Conservation (phyloP, 1,140 invertebrate genomes). For the Drosophila watanabei region DNA sequence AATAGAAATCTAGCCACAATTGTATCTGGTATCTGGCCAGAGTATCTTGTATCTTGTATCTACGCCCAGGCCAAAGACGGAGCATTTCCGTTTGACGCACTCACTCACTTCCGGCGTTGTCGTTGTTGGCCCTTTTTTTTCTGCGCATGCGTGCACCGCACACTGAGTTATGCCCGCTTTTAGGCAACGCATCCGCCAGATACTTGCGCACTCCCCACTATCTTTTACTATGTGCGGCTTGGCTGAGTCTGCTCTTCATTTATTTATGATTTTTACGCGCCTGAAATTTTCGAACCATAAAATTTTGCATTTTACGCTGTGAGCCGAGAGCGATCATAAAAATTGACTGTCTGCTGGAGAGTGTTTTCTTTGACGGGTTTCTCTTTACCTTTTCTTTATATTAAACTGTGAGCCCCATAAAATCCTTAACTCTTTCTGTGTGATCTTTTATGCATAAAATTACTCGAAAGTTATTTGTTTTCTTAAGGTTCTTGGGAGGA, state of each 20-base stretch:
- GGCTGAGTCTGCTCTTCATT: conserved; percentile 71
- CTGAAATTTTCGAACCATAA: conserved; percentile 75
- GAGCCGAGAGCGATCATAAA: conserved; percentile 61
- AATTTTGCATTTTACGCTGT: conserved; percentile 69
- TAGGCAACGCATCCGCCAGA: conserved; percentile 47
- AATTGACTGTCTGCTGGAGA: conserved; percentile 10
- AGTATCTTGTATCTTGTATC: conserved; percentile 45
- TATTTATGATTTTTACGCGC: conserved; percentile 79
- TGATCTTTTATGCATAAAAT: conserved; percentile 51
- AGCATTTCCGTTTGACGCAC: conserved; percentile 65
- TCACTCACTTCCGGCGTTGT: conserved; percentile 35
- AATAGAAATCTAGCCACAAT: conserved; percentile 57
- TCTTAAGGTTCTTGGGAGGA: background rate
- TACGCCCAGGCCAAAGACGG: conserved; percentile 63
- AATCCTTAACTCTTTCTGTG: conserved; percentile 71
- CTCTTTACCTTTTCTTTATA: background rate
- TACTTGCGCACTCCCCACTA: conserved; percentile 15
- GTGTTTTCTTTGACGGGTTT: conserved; percentile 31
- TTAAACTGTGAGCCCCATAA: conserved; percentile 44
- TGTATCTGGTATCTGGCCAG: conserved; percentile 37
- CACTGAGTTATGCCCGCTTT: conserved; percentile 63
- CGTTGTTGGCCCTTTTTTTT: conserved; percentile 41
- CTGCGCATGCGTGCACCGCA: conserved; percentile 57
- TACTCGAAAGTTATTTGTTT: conserved; percentile 14
- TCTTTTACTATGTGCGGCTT: conserved; percentile 68